phyloP scores from a whole-genome alignment of 2,797 vertebrate genomes.

The Sus cebifrons region DNA sequence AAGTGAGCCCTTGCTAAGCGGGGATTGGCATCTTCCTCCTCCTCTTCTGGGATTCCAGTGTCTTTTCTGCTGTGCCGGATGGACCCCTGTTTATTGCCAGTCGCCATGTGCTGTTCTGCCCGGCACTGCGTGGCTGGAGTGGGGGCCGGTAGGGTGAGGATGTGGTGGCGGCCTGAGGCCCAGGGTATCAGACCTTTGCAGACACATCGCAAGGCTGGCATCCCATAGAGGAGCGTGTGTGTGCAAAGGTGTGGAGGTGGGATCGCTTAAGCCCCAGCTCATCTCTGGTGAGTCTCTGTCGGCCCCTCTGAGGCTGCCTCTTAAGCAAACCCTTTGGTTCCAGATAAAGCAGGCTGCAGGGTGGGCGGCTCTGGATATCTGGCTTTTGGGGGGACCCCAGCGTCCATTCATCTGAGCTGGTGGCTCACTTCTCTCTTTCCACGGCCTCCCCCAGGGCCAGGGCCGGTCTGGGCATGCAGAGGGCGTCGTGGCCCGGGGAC shows the following conservation, averaged over 20 bases:
- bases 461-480: neutral
- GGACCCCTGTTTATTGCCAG: neutral
- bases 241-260: neutral
- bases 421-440: neutral
- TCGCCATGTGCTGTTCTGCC: neutral
- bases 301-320: neutral
- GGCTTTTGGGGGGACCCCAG: neutral
- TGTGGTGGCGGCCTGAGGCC: neutral
- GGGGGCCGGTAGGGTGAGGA: fast-evolving
- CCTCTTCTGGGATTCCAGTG: neutral
- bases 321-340: neutral
- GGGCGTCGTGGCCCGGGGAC: neutral
- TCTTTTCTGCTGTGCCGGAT: neutral
- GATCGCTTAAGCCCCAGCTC: neutral
- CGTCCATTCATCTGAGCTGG: neutral
- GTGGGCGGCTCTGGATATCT: fast-evolving
- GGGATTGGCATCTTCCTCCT: neutral
- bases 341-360: neutral
- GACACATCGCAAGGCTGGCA: neutral
- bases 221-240: neutral
- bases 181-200: neutral
- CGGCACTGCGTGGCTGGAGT: neutral
- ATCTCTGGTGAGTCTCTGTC: fast-evolving
- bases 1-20: fast-evolving
- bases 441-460: neutral